phyloP scores from a whole-genome alignment of 2,888 invertebrate species.

The Clanis bilineata region DNA sequence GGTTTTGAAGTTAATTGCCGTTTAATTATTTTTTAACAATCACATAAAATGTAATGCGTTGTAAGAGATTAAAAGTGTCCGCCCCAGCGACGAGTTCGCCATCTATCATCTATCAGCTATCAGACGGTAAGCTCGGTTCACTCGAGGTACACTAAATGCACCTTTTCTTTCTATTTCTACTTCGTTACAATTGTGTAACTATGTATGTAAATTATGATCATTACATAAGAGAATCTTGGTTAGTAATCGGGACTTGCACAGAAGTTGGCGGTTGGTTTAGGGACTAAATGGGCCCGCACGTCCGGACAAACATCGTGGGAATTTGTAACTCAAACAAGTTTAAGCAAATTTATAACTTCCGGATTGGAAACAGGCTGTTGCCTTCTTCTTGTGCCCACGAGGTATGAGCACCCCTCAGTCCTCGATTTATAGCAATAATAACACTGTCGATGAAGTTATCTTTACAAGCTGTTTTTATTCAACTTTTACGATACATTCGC shows the following conservation, averaged over 20 bases:
- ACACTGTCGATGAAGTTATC: background rate
- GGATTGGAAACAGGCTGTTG: conserved; percentile 61
- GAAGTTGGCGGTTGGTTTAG: conserved; percentile 72
- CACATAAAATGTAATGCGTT: too few relatives aligned
- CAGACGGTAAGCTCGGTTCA: too few relatives aligned
- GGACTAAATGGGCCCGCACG: conserved; percentile 75
- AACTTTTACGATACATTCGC: conserved; percentile 9
- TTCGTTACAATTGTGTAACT: too few relatives aligned
- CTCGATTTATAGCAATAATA: conserved; percentile 5
- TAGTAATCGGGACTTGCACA: conserved; percentile 59
- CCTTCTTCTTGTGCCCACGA: conserved; percentile 15
- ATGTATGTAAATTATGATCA: conserved; percentile 25
- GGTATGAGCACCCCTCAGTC: background rate
- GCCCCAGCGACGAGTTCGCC: too few relatives aligned
- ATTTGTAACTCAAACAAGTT: conserved; percentile 78
- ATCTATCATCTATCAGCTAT: too few relatives aligned
- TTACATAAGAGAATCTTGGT: conserved; percentile 54
- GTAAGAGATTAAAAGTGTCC: too few relatives aligned
- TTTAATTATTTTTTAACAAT: too few relatives aligned
- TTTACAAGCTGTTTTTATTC: conserved; percentile 3
- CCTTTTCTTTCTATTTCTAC: too few relatives aligned
- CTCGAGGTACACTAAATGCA: too few relatives aligned
- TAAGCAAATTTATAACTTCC: conserved; percentile 78
- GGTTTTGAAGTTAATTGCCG: too few relatives aligned
- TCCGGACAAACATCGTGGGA: conserved; percentile 76